Base-by-base conservation (phyloP, 1,140 invertebrate species). In the Varroa destructor region DNA sequence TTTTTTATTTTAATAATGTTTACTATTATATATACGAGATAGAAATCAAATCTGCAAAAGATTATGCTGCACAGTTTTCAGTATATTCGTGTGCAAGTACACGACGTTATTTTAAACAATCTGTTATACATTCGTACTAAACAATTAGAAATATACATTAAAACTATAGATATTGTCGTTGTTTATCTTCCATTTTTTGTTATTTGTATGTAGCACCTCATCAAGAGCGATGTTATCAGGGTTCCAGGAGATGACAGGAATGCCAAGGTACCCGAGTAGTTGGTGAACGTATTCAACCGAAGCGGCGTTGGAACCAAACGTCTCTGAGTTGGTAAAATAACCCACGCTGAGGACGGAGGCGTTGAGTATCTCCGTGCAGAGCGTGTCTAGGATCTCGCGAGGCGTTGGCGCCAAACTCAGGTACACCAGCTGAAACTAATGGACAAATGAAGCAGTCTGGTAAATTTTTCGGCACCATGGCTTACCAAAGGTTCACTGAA, bases 241-340 rank as follows among this genome's bases (percentile, higher is more conserved):
- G 79, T 94, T 94, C 91, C 91, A 94, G 0, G 90, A 76, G 74
- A 95, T 91, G 10, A 94, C 90, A 73, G 91, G 88, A 72, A 91
- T 89, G 37, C 88, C 87, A 14, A 87, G 77, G 80, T 91, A 92
- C 46, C 88, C 88, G 70, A 91, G 89, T 74, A 94, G 81, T 81
- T 94, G 90, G 57, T 94, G 84, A 78, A 95, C 91, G 81, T 94
- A 95, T 80, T 94, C 91, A 42, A 89, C 89, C 57, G 90, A 91
- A 72, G 90, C 91, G 58, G 91, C 93, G 79, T 89, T 91, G 72
- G 89, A 84, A 42, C 90, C 91, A 74, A 87, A 88, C 75, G 84
- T 82, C 82, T 93, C 90, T 78, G 91, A 89, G 81, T 93, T 93
- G 87, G 91, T 93, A 80, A 94, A 84, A 81, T 93, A 94, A 73